A percentile compares a stretch with the other conserved stretches of the same genome.
These are phyloP conservation scores for Drosophila oshimai DNA, from an alignment of 1,140 invertebrate species.

Conservation along the genomic window DNA sequence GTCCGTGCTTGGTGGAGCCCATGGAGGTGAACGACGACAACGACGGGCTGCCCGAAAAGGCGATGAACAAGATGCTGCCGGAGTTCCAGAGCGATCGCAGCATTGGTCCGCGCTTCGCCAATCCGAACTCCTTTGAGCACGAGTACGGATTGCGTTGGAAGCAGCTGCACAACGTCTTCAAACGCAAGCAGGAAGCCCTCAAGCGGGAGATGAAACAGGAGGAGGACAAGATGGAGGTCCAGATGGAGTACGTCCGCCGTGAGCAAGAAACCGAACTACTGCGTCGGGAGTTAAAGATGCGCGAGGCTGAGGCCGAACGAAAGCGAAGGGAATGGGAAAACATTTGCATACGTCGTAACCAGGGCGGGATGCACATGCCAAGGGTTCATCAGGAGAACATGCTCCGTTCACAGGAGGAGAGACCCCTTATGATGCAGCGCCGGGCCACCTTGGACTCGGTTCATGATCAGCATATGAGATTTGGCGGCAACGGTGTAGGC, in stretches of 20 bases:
- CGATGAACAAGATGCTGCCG: constrained; percentile 90
- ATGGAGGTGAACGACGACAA: constrained; percentile 95
- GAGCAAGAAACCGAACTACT: constrained; percentile 95
- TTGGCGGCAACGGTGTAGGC: too few species aligned
- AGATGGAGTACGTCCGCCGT: constrained; percentile 96
- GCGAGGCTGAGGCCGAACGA: constrained; percentile 93
- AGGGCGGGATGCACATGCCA: constrained; percentile 89
- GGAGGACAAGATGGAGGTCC: constrained; percentile 95
- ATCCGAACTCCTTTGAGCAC: constrained; percentile 94
- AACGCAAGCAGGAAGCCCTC: constrained; percentile 95
- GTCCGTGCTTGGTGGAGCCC: constrained; percentile 95
- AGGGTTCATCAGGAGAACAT: constrained; percentile 91
- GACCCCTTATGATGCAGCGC: constrained; percentile 90
- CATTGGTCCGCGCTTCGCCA: constrained; percentile 95
- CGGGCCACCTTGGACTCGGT: constrained; percentile 85
- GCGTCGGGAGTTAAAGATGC: constrained; percentile 91
- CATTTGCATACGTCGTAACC: constrained; percentile 87
- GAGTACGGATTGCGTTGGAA: constrained; percentile 99
- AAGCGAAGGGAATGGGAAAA: constrained; percentile 94
- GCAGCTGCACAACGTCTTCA: constrained; percentile 95
- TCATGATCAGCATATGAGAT: constrained; percentile 84
- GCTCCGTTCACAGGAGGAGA: constrained; percentile 90
- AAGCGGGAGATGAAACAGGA: constrained; percentile 96
- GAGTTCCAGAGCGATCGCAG: constrained; percentile 91
- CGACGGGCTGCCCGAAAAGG: constrained; percentile 97